Evolutionary conservation across 2,888 invertebrate genomes (phyloP).

Genomic region (Cartodere bifasciata): DNA sequence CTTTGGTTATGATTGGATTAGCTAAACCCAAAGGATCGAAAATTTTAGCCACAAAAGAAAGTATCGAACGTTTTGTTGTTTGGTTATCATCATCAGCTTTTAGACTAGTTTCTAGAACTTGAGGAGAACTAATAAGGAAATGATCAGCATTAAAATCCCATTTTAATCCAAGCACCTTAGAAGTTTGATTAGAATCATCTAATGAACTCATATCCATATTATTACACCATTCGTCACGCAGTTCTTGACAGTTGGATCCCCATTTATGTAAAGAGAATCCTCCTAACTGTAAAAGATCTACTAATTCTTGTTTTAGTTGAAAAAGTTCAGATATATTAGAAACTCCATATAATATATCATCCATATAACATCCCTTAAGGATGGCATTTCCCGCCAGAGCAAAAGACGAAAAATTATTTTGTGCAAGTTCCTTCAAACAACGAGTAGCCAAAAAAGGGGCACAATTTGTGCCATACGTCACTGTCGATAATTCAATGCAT

Average conservation of each 20-base stretch:
- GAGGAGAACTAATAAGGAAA: no score
- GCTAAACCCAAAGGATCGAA: conserved; percentile 11
- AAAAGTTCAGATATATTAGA: no score
- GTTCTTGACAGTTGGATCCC: no score
- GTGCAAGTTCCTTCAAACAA: not conserved
- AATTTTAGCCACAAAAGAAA: conserved; percentile 4
- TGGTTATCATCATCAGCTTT: no score
- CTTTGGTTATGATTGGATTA: conserved; percentile 5
- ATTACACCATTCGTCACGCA: no score
- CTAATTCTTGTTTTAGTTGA: no score
- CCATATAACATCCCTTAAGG: not conserved
- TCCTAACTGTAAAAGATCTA: no score
- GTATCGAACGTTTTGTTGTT: conserved; percentile 6
- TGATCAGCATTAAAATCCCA: no score
- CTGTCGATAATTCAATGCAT: no score
- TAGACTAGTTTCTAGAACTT: no score
- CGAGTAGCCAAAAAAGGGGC: not conserved
- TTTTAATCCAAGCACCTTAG: no score
- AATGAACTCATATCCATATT: conserved; percentile 5
- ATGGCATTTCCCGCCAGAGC: not conserved
- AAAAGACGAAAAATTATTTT: not conserved
- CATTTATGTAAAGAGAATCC: no score
- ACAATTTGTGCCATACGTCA: not conserved
- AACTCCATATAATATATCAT: conserved; percentile 1
- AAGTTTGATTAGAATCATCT: conserved; percentile 3